phyloP scores from a whole-genome alignment of 2,113 vertebrate genomes.

The Astur gentilis region DNA sequence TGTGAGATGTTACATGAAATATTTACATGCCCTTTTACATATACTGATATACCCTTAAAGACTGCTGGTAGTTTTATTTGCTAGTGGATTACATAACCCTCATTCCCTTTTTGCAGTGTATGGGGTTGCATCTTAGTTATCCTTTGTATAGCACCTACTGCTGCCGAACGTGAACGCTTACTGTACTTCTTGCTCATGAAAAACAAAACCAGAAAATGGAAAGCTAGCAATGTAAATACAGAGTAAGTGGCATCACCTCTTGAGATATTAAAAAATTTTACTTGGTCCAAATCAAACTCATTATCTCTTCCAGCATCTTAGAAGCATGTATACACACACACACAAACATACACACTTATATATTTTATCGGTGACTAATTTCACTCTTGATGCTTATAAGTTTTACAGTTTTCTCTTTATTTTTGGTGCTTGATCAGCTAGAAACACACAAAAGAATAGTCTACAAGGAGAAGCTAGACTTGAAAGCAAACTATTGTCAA shows the following conservation, averaged over 20 bases:
- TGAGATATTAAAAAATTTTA: neutral
- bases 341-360: accelerated
- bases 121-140: neutral
- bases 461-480: neutral
- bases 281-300: neutral
- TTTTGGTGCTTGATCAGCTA: neutral
- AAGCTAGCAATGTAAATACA: neutral
- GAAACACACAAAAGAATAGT: neutral
- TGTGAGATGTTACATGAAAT: neutral
- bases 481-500: neutral
- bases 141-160: neutral
- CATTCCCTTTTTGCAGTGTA: neutral
- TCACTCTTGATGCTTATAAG: neutral
- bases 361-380: neutral
- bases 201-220: neutral
- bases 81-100: neutral
- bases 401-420: neutral
- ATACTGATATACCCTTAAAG: neutral
- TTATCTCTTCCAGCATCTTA: neutral
- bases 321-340: neutral
- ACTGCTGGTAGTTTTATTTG: neutral
- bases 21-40: neutral
- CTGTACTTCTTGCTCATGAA: neutral
- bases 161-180: neutral
- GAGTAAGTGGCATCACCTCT: neutral